Percentiles rank a stretch among this genome's conserved stretches.
phyloP scores from a whole-genome alignment of 1,140 invertebrate genomes.

The Ceratitis capitata region DNA sequence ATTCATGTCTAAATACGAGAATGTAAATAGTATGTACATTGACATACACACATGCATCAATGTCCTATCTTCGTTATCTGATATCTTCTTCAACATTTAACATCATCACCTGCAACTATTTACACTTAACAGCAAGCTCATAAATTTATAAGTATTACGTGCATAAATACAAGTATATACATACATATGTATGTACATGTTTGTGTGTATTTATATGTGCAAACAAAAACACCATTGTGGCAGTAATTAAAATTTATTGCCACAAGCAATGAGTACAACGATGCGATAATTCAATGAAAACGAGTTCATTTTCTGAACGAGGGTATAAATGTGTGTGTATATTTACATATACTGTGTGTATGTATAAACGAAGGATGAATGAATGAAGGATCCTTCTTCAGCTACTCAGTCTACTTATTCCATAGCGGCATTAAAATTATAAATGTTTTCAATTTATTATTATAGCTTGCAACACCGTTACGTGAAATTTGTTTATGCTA shows the following conservation, averaged over 20 bases:
- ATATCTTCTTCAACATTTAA: constrained; percentile 19
- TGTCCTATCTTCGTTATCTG: background rate
- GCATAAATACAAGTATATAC: no score
- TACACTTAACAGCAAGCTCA: constrained; percentile 3
- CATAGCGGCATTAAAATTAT: constrained; percentile 23
- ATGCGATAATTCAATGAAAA: constrained; percentile 29
- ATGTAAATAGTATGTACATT: no score
- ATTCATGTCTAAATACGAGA: no score
- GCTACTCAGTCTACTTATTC: background rate
- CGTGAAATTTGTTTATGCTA: constrained; percentile 31
- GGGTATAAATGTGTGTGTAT: background rate
- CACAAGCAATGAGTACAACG: constrained; percentile 30
- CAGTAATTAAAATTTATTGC: constrained; percentile 27
- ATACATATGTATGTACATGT: background rate
- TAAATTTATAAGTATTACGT: background rate
- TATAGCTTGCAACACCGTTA: constrained; percentile 30
- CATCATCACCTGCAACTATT: constrained; percentile 27
- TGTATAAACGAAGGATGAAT: background rate
- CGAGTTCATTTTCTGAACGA: constrained; percentile 19
- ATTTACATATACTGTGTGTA: no score
- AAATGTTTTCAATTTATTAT: constrained; percentile 31
- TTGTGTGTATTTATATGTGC: background rate
- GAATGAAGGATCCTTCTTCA: background rate
- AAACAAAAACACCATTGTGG: background rate
- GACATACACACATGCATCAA: background rate